These are phyloP conservation scores for Spheniscus mendiculus DNA, from an alignment of 2,113 vertebrate genomes.

Conservation along the genomic window DNA sequence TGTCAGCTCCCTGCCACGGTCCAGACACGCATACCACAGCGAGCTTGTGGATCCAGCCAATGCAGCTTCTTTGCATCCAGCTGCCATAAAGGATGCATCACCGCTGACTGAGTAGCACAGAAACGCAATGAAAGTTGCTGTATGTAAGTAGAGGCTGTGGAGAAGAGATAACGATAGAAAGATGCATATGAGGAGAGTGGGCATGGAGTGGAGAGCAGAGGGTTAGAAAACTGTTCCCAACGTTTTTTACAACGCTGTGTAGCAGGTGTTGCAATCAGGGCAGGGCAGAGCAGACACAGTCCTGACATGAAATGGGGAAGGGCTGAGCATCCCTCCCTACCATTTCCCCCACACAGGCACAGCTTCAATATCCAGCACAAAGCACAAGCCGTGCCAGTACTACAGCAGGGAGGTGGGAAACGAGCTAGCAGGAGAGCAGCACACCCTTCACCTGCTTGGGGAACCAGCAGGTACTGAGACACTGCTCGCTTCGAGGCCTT, in stretches of 20 bases:
- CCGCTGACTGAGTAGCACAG: not conserved
- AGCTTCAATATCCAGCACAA: not conserved
- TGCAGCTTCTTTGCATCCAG: not conserved
- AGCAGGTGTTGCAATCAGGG: not conserved
- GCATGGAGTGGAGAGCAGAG: not conserved
- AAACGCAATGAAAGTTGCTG: fast-evolving
- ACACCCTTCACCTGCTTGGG: not conserved
- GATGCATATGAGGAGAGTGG: not conserved
- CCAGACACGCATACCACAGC: fast-evolving
- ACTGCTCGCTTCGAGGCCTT: not conserved
- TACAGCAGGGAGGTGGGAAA: not conserved
- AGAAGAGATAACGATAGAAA: not conserved
- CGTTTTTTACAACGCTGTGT: not conserved
- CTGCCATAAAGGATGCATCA: not conserved
- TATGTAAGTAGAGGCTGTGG: not conserved
- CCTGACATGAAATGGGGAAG: not conserved
- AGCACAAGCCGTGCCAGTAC: not conserved
- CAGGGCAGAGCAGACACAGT: not conserved
- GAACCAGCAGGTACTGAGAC: not conserved
- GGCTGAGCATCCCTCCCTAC: not conserved
- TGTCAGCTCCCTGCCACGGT: fast-evolving
- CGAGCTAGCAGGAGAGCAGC: not conserved
- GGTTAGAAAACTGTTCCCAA: not conserved
- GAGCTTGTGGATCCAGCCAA: not conserved
- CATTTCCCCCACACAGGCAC: not conserved